Evolutionary conservation across 2,113 vertebrate genomes (phyloP).

Genomic region (Onychostruthus taczanowskii): DNA sequence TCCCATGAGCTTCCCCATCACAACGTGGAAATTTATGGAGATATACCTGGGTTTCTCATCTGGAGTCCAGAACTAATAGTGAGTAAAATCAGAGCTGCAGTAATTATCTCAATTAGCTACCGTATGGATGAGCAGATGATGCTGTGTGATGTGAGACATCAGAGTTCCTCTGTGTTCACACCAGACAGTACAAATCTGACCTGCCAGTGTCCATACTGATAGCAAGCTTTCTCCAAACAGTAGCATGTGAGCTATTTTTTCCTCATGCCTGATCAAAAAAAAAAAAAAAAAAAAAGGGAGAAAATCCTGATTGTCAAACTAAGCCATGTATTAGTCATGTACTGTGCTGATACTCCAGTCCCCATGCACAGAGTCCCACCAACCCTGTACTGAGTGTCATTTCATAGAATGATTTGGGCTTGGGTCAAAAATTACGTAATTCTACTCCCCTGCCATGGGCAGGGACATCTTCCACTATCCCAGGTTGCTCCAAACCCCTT

Average conservation of each 20-base stretch:
- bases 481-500: neutral
- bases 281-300: neutral
- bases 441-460: rapidly evolving
- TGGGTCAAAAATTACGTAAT: neutral
- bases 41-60: neutral
- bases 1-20: neutral
- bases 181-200: neutral
- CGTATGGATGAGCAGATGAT: slow-evolving; percentile 54
- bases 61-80: neutral
- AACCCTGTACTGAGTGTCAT: neutral
- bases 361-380: neutral
- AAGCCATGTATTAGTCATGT: neutral
- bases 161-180: neutral
- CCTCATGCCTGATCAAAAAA: neutral
- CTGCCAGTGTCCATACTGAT: neutral
- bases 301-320: neutral
- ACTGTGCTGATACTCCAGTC: neutral
- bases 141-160: neutral
- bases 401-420: neutral
- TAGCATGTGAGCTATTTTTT: neutral
- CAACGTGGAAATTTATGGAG: neutral
- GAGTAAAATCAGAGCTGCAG: slow-evolving; percentile 14
- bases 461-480: rapidly evolving
- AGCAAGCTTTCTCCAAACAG: neutral
- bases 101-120: slow-evolving; percentile 50